Evolutionary conservation across 2,797 vertebrate genomes (phyloP).

Genomic region (Propithecus deckenii): DNA sequence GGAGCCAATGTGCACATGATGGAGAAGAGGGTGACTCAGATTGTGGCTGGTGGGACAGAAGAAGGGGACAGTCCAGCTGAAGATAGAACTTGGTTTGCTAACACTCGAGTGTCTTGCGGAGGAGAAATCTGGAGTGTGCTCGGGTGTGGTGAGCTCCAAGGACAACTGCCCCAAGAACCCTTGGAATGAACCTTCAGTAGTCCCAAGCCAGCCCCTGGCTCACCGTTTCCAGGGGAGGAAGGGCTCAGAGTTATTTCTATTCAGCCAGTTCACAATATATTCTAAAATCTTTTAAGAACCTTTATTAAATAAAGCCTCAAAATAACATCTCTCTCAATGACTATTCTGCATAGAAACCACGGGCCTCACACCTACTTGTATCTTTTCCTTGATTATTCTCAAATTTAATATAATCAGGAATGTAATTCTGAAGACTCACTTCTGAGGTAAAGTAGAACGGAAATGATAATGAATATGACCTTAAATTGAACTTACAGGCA

Average conservation of each 20-base stretch:
- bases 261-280: background rate
- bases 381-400: slow-evolving; percentile 42
- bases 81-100: background rate
- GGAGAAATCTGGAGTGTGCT: background rate
- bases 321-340: slow-evolving; percentile 36
- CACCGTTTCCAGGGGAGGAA: background rate
- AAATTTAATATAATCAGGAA: slow-evolving; percentile 43
- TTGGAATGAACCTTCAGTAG: background rate
- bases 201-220: background rate
- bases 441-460: slow-evolving; percentile 33
- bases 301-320: slow-evolving; percentile 3
- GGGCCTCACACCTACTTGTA: background rate
- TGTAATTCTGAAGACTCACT: slow-evolving; percentile 24
- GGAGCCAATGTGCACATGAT: background rate
- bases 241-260: background rate
- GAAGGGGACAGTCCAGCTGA: background rate
- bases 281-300: background rate
- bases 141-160: background rate
- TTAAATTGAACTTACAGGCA: slow-evolving; percentile 60
- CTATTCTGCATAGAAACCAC: slow-evolving; percentile 25
- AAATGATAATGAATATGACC: slow-evolving; percentile 46
- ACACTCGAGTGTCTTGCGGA: background rate
- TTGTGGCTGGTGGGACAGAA: background rate
- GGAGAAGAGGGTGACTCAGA: background rate
- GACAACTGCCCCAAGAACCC: background rate